Conservation (phyloP, 2,113 vertebrate species). For the Psammodynastes pulverulentus region DNA sequence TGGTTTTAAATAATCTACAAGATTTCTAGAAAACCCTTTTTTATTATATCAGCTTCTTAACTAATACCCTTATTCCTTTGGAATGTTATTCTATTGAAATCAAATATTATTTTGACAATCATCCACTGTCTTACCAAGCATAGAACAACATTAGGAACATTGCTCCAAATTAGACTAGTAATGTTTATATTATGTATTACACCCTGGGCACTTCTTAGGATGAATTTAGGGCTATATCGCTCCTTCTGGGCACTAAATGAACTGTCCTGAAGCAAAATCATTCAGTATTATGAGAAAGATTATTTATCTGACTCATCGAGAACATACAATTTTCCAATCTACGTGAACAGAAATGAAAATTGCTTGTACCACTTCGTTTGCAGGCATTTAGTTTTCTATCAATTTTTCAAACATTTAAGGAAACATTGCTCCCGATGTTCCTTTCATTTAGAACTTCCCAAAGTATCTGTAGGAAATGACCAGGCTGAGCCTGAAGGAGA, state of each 20-base stretch:
- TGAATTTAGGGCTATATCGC: neutral
- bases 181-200: neutral
- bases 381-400: neutral
- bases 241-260: neutral
- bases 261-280: neutral
- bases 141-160: neutral
- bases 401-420: neutral
- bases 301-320: neutral
- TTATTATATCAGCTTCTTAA: neutral
- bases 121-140: neutral
- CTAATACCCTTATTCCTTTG: neutral
- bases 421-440: neutral
- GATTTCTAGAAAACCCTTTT: neutral
- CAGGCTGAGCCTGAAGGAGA: neutral
- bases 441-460: neutral
- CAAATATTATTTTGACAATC: neutral
- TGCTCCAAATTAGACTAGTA: neutral
- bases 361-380: neutral
- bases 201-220: neutral
- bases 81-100: neutral
- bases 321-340: neutral
- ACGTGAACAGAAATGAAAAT: neutral
- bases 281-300: neutral
- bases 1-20: neutral
- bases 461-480: neutral